Evolutionary conservation across 1,140 invertebrate species (phyloP).

Genomic region (Macrocentrus cingulum): DNA sequence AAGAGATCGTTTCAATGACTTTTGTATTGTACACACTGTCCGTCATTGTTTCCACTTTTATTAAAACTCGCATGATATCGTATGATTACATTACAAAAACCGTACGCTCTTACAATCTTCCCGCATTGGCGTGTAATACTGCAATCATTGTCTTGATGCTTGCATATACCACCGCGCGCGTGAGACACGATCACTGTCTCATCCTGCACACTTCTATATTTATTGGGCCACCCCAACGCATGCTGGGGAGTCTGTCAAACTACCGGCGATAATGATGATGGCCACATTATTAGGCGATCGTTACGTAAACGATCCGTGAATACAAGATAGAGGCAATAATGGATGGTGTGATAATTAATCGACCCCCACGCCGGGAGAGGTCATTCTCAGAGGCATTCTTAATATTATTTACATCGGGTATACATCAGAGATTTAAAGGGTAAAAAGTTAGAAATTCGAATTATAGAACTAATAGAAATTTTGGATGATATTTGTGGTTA

Average conservation of each 20-base stretch:
- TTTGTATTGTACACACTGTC: background rate
- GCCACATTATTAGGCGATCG: conserved; percentile 37
- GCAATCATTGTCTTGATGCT: background rate
- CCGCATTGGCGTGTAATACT: conserved; percentile 33
- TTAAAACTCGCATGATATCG: background rate
- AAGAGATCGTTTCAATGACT: background rate
- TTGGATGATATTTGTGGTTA: too few relatives aligned
- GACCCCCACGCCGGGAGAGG: conserved; percentile 21
- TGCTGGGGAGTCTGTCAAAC: background rate
- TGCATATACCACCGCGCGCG: background rate
- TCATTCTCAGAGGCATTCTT: background rate
- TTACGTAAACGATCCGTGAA: conserved; percentile 44
- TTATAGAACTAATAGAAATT: too few relatives aligned
- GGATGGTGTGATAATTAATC: conserved; percentile 41
- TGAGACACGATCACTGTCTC: background rate
- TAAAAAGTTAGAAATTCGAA: too few relatives aligned
- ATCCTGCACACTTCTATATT: too few relatives aligned
- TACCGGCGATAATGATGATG: background rate
- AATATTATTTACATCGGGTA: too few relatives aligned
- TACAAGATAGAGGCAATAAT: conserved; percentile 37
- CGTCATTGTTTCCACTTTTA: conserved; percentile 22
- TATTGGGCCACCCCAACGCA: too few relatives aligned
- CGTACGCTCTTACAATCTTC: conserved; percentile 40
- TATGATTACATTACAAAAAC: background rate
- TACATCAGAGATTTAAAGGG: too few relatives aligned